phyloP scores from a whole-genome alignment of 2,888 invertebrate genomes.

The Tinea pellionella region DNA sequence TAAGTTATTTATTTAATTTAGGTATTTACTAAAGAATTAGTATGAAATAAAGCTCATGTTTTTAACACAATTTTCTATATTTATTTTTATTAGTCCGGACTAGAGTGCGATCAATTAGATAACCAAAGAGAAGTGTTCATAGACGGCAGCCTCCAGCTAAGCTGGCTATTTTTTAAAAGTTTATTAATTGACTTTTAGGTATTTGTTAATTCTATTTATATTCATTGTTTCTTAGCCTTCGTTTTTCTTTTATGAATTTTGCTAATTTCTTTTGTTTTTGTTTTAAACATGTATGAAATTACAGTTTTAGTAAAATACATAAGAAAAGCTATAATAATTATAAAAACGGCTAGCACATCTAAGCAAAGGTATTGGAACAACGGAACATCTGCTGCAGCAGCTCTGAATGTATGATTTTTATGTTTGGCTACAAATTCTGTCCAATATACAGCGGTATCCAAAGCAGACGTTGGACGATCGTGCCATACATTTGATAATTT shows the following conservation, averaged over 20 bases:
- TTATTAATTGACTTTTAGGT: too few relatives aligned
- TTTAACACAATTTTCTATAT: too few relatives aligned
- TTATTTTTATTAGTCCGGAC: too few relatives aligned
- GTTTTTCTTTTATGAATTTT: neutral
- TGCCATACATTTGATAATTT: conserved; percentile 64
- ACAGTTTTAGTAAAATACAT: neutral
- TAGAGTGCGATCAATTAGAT: too few relatives aligned
- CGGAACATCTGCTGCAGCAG: conserved; percentile 66
- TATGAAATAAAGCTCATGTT: too few relatives aligned
- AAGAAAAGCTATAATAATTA: neutral
- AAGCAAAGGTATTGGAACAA: conserved; percentile 49
- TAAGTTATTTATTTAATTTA: too few relatives aligned
- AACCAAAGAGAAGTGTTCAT: too few relatives aligned
- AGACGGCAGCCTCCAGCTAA: too few relatives aligned
- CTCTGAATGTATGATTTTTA: conserved; percentile 52
- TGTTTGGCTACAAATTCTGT: conserved; percentile 72
- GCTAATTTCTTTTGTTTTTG: neutral
- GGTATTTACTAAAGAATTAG: too few relatives aligned
- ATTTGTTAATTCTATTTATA: neutral
- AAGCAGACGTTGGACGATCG: conserved; percentile 68
- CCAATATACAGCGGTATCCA: conserved; percentile 74
- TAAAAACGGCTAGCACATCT: neutral
- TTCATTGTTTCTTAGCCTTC: neutral
- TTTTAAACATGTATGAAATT: neutral
- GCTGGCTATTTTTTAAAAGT: too few relatives aligned